Conservation (phyloP, 2,888 invertebrate genomes). For the Caprella mutica region DNA sequence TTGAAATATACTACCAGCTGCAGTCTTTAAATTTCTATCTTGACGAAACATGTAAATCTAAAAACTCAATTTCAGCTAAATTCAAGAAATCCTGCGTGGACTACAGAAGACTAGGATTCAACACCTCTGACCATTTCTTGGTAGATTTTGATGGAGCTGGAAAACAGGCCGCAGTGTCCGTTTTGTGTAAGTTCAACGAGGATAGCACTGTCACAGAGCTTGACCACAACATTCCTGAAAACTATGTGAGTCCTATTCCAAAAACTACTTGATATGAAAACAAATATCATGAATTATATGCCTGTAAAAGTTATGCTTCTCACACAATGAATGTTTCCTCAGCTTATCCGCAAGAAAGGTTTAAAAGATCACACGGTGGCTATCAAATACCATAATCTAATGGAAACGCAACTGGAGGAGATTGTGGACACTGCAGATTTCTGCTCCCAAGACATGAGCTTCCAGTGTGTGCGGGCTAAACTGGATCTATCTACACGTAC, state of each 20-base stretch:
- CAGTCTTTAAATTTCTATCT: too few relatives aligned
- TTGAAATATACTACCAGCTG: too few relatives aligned
- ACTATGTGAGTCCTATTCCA: slow-evolving; percentile 19
- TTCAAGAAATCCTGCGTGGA: slow-evolving; percentile 88
- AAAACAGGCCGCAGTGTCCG: slow-evolving; percentile 77
- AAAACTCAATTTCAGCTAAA: slow-evolving; percentile 53
- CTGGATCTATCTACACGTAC: slow-evolving; percentile 74
- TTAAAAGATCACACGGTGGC: background rate
- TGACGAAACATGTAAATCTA: too few relatives aligned
- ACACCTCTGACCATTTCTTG: slow-evolving; percentile 76
- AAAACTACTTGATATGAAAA: too few relatives aligned
- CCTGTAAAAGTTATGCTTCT: too few relatives aligned
- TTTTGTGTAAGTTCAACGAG: slow-evolving; percentile 82
- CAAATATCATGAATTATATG: too few relatives aligned
- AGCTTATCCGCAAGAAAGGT: background rate
- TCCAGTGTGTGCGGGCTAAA: slow-evolving; percentile 79
- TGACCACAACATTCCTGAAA: slow-evolving; percentile 66
- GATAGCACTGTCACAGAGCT: slow-evolving; percentile 72
- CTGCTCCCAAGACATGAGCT: slow-evolving; percentile 55
- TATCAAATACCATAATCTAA: background rate
- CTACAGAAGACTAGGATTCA: slow-evolving; percentile 72
- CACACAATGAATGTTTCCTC: background rate
- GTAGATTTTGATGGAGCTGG: slow-evolving; percentile 93
- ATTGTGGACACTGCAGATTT: background rate
- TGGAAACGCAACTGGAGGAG: background rate